Base-by-base conservation (phyloP, 2,797 vertebrate species). In the Melanotaenia maccullochi region DNA sequence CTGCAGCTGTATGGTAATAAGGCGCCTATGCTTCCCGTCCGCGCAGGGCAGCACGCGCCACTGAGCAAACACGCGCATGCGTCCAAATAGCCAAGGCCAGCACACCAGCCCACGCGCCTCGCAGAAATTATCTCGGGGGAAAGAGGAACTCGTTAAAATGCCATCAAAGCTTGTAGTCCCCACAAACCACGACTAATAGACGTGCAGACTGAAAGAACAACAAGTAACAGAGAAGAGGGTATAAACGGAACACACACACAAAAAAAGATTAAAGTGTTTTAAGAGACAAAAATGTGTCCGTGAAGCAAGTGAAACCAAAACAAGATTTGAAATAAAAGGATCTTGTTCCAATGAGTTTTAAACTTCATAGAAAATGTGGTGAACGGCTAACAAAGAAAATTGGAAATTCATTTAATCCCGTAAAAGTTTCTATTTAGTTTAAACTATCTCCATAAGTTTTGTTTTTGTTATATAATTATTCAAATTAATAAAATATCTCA, bases 1-100 rank as follows among this genome's bases (percentile, higher is more conserved):
- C 73, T 63, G 95, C 97, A 98, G 97, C 97, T 98, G 96, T 98
- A 98, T 98, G 96, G 90, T 97, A 98, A 98, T 97, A 4, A 92
- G 94, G 92, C 89, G 91, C 94, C 93, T 78, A 90, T 81, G 86
- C 89, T 90, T 90, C 90, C 90, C 89, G 93, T 94, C 82, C 72
- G 75, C 80, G 73, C 88, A 83, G 91, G 89, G 86, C 92, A 94
- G 94, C 96, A 96, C 96, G 95, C 96, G 95, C 95, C 95, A 92
- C 92, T 95, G 95, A 96, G 93, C 95, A 97, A 96, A 96, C 93
- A 96, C 89, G 86, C 94, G 91, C 94, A 91, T 87, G 90, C 90
- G 89, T 75, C 71, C 35, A 30, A 12, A 1, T n/a, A 36, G 69
- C 71, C 82, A 60, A 73, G 76, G 72, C 71, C 75, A 52, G 76